phyloP scores from a whole-genome alignment of 1,140 invertebrate genomes.

The Eufriesea mexicana region DNA sequence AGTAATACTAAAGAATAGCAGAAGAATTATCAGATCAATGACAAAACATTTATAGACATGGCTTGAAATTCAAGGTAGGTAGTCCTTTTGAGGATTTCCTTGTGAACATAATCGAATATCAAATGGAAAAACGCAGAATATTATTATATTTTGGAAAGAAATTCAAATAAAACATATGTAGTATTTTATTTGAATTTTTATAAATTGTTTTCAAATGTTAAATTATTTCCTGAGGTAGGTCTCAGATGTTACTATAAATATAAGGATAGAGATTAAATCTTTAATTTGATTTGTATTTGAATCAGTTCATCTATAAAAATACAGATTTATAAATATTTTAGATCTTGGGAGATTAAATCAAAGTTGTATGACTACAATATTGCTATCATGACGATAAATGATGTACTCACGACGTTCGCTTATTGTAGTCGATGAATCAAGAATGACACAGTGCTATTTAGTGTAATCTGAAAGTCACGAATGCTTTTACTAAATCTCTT shows the following conservation, averaged over 20 bases:
- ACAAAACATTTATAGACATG: too few species aligned
- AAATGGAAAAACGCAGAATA: too few species aligned
- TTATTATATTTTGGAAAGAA: too few species aligned
- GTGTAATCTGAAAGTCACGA: background rate
- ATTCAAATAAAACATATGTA: too few species aligned
- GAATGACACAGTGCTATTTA: background rate
- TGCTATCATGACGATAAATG: background rate
- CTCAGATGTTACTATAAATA: background rate
- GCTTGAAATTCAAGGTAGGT: too few species aligned
- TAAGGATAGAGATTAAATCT: background rate
- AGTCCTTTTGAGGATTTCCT: too few species aligned
- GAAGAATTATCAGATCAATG: too few species aligned
- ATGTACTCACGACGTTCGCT: background rate
- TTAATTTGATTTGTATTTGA: background rate
- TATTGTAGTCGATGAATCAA: background rate
- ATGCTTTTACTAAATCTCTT: background rate
- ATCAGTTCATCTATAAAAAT: background rate
- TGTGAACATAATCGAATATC: too few species aligned
- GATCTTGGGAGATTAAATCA: background rate
- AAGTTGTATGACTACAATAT: background rate
- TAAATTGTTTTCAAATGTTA: too few species aligned
- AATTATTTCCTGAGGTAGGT: background rate
- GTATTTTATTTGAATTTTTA: too few species aligned
- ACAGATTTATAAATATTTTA: background rate
- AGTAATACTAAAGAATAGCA: too few species aligned